phyloP scores from a whole-genome alignment of 2,888 invertebrate species.

The Bombylius major region DNA sequence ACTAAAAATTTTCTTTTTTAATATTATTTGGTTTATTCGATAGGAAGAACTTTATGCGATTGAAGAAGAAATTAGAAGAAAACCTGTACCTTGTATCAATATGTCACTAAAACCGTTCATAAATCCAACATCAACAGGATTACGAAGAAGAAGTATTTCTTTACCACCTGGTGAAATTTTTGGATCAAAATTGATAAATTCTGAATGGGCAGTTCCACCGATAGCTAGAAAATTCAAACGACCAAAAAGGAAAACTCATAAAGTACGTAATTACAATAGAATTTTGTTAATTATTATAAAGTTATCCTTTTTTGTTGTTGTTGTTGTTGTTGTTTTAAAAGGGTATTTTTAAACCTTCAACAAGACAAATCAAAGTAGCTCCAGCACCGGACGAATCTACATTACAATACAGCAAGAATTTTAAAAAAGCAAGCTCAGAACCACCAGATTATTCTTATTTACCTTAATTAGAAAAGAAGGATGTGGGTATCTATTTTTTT shows the following conservation, averaged over 20 bases:
- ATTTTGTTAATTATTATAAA: no score
- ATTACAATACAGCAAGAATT: neutral
- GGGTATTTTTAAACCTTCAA: neutral
- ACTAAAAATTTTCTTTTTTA: no score
- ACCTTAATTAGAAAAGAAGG: neutral
- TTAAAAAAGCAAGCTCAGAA: constrained; percentile 2
- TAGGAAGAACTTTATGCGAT: constrained; percentile 32
- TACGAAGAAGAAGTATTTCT: neutral
- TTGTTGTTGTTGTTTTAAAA: no score
- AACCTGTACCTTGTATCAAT: constrained; percentile 29
- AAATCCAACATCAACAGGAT: neutral
- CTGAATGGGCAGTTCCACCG: neutral
- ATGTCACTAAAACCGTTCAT: constrained; percentile 19
- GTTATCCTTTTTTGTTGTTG: no score
- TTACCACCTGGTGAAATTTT: neutral
- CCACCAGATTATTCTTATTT: constrained; percentile 3
- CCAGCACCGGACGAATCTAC: neutral
- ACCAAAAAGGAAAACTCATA: no score
- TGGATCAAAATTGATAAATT: neutral
- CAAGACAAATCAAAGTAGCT: neutral
- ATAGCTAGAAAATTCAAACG: neutral
- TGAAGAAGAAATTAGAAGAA: constrained; percentile 27
- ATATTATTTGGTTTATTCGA: neutral
- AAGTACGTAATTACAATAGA: no score
- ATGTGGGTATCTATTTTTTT: no score